Evolutionary conservation across 1,140 invertebrate genomes (phyloP), one percentile per base, ranked within the genome.

Genomic region (Lutraria rhynchaena): DNA sequence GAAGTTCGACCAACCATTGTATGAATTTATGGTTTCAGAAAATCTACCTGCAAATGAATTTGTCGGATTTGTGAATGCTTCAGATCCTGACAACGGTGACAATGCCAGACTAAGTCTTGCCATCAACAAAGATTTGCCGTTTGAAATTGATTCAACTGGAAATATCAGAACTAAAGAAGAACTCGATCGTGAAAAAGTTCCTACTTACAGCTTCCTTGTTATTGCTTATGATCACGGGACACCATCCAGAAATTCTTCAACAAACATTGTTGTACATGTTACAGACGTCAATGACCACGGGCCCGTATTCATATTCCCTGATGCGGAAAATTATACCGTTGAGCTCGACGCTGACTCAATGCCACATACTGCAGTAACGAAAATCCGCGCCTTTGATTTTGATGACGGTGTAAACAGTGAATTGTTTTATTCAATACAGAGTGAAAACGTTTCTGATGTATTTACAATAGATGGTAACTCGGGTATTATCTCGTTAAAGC

Each of bases 201-300:
- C 95, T 27, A 93, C 93, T 74, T 98, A 99, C 91, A 93, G 94
- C 1, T 93, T 99, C 27, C 95, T 94, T 85, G 93, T 98, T 0
- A 94, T 95, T 0, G 93, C 92, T 3, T 87, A 88, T 70, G 97
- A 98, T 90, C 95, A 95, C 85, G 98, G 98, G 17, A 44, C 83
- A 37, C 96, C 86, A 1, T 65, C 82, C 13, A 71, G 53, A 24
- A 82, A 87, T 29, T 83, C 80, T 7, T 93, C 86, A 2, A 84
- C 85, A 7, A 70, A 65, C 22, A 87, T 90, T 0, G 82, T 82
- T 0, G 83, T 90, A 1, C 55, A 61, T 9, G 76, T 92, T 5
- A 71, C 74, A 0, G 98, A 99, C 91, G 96, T 96, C 9, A 99
- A 99, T 91, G 98, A 99, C 94, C 98, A 99, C 92, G 95, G 96